These are phyloP conservation scores for Ophioninae sp. DNA, from an alignment of 2,888 invertebrate species.

Conservation along the genomic window DNA sequence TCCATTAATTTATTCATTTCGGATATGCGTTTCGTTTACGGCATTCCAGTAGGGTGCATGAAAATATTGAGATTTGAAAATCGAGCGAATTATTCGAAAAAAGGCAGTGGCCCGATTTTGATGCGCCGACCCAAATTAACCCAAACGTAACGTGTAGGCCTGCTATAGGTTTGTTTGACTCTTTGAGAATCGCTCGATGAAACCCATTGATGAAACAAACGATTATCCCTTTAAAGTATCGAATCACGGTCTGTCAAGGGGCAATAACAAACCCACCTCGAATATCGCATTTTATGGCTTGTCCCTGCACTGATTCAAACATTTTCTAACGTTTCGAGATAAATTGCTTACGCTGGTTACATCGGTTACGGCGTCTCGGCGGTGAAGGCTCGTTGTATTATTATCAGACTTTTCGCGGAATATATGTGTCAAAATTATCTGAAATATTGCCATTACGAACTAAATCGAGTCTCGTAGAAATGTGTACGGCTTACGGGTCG, in stretches of 20 bases:
- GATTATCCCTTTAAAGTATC: neutral
- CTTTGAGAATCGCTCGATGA: neutral
- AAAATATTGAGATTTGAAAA: neutral
- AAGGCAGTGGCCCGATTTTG: too few species aligned
- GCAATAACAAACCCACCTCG: neutral
- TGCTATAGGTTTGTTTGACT: neutral
- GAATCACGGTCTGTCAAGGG: neutral
- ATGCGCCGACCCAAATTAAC: too few species aligned
- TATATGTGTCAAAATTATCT: slow-evolving; percentile 65
- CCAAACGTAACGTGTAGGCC: neutral
- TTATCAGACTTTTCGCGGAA: slow-evolving; percentile 36
- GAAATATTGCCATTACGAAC: slow-evolving; percentile 72
- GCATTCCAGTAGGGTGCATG: too few species aligned
- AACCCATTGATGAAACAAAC: neutral
- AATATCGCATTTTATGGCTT: neutral
- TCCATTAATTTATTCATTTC: neutral
- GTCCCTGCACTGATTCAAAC: neutral
- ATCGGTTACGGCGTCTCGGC: neutral
- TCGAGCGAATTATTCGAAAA: too few species aligned
- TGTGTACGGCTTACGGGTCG: neutral
- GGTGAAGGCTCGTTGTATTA: neutral
- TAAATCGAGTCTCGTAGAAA: neutral
- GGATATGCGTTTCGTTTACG: too few species aligned
- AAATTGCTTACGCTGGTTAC: slow-evolving; percentile 36
- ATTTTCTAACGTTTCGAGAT: neutral